A percentile compares a stretch with the other conserved stretches of the same genome.
phyloP scores from a whole-genome alignment of 2,113 vertebrate genomes.

The Marmota flaviventris region DNA sequence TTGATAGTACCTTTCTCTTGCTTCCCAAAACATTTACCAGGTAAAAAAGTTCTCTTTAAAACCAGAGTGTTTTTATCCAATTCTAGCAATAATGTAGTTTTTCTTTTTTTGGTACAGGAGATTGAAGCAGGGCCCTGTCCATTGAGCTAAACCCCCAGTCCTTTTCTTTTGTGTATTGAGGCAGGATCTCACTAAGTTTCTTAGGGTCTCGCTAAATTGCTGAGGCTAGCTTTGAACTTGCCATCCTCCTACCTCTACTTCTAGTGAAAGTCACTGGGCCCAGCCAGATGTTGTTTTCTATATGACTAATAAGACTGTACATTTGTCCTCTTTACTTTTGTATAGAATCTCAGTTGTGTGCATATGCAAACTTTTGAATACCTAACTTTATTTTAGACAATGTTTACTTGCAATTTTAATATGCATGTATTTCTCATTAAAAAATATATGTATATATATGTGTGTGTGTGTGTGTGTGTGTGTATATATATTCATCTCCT shows the following conservation, averaged over 20 bases:
- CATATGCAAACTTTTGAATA: slow-evolving; percentile 22
- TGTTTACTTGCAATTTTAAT: neutral
- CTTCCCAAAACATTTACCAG: slow-evolving; percentile 91
- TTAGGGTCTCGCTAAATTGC: no score
- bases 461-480: no score
- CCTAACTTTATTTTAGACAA: slow-evolving; percentile 37
- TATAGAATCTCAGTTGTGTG: neutral
- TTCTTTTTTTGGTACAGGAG: neutral
- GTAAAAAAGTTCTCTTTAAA: slow-evolving; percentile 81
- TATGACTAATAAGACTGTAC: neutral
- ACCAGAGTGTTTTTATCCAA: neutral
- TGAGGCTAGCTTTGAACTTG: no score
- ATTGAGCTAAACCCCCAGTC: no score
- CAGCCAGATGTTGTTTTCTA: neutral
- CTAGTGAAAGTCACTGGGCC: no score
- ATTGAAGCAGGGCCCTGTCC: no score
- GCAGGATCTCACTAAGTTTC: no score
- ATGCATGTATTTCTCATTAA: neutral
- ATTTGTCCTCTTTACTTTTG: neutral
- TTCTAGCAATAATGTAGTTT: neutral
- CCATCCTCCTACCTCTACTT: no score
- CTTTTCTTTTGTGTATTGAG: no score
- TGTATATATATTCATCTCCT: neutral
- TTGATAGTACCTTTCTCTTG: slow-evolving; percentile 90
- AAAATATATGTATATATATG: no score